Evolutionary conservation across 2,797 vertebrate genomes (phyloP).

Genomic region (Anniella stebbinsi): DNA sequence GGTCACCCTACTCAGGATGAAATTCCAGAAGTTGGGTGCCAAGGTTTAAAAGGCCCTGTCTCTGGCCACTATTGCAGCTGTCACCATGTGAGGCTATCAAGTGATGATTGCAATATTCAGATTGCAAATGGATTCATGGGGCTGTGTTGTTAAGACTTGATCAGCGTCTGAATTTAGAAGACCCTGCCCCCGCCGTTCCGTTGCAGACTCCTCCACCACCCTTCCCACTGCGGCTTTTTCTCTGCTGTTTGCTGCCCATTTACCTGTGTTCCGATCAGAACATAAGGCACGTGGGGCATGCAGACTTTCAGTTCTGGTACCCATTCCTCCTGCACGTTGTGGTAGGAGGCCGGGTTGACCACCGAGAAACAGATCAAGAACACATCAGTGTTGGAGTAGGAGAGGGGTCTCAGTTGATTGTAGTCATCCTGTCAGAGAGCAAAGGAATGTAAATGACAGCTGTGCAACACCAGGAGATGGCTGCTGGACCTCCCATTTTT

Average conservation of each 20-base stretch:
- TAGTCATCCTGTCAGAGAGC: conserved; percentile 86
- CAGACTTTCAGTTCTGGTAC: conserved; percentile 87
- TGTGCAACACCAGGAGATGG: background rate
- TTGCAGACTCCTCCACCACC: background rate
- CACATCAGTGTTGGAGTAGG: conserved; percentile 88
- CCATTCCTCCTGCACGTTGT: conserved; percentile 91
- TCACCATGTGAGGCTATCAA: background rate
- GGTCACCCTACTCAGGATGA: background rate
- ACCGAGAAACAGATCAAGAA: conserved; percentile 92
- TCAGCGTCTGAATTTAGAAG: background rate
- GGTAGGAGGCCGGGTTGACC: conserved; percentile 89
- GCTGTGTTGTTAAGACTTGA: background rate
- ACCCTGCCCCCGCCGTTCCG: background rate
- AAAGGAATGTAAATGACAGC: background rate
- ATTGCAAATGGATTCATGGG: background rate
- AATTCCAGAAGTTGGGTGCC: background rate
- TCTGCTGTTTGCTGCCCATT: background rate
- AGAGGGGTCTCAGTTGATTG: no score
- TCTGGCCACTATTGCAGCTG: no score
- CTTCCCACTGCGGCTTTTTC: background rate
- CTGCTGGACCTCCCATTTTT: background rate
- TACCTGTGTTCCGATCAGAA: conserved; percentile 91
- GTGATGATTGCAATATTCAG: background rate
- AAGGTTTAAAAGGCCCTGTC: background rate
- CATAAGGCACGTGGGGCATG: conserved; percentile 89